phyloP scores from a whole-genome alignment of 2,888 invertebrate species.

The Ptycholaimellus sp. region DNA sequence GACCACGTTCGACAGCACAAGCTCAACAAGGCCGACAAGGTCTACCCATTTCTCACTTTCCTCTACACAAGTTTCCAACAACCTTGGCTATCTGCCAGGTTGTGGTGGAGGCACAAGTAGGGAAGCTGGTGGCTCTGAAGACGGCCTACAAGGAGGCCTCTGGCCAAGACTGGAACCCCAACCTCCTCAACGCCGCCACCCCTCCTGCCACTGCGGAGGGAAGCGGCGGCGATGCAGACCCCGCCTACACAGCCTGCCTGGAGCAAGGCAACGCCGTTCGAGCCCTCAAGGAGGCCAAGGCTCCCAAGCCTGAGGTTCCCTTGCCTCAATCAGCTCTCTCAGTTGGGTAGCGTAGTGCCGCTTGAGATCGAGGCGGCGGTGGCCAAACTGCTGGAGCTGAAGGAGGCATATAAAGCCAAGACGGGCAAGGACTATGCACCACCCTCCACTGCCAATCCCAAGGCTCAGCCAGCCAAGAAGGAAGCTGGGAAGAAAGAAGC shows the following conservation, averaged over 20 bases:
- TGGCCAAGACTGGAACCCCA: constrained; percentile 42
- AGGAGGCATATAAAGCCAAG: constrained; percentile 46
- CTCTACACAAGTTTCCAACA: too few species aligned
- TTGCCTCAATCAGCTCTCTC: too few species aligned
- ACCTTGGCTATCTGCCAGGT: too few species aligned
- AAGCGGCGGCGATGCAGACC: too few species aligned
- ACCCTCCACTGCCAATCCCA: constrained; percentile 4
- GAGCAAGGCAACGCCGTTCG: too few species aligned
- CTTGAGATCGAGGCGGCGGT: constrained; percentile 37
- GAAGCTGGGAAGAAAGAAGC: constrained; percentile 20
- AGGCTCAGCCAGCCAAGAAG: constrained; percentile 11
- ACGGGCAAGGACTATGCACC: constrained; percentile 43
- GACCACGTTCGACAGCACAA: constrained; percentile 36
- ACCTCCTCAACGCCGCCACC: too few species aligned
- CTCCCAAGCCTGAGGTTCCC: too few species aligned
- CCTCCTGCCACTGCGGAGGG: too few species aligned
- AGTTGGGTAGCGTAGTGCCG: too few species aligned
- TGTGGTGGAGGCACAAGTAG: constrained; percentile 35
- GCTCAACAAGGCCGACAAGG: constrained; percentile 16
- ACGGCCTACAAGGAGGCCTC: constrained; percentile 45
- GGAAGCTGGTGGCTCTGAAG: constrained; percentile 43
- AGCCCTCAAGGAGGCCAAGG: too few species aligned
- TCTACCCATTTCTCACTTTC: too few species aligned
- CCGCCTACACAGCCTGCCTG: too few species aligned
- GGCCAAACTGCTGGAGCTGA: constrained; percentile 41